Conservation (phyloP, 2,113 vertebrate species). For the Coturnix japonica region DNA sequence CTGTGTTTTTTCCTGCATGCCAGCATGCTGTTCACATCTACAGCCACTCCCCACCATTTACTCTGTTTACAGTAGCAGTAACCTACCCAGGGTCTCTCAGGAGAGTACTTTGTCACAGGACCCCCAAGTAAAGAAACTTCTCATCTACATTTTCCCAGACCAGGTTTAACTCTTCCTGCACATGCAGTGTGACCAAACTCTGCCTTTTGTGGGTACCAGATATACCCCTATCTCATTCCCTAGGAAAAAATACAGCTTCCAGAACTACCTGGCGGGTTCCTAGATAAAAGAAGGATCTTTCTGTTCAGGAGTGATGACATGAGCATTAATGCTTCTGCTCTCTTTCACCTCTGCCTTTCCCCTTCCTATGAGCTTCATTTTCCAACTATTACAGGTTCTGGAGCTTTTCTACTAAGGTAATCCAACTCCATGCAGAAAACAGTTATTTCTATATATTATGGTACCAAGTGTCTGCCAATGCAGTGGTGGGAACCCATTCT, state of each 20-base stretch:
- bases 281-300: neutral
- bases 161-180: neutral
- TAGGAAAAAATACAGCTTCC: neutral
- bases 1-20: neutral
- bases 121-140: fast-evolving
- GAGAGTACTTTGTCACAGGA: too few species aligned
- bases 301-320: neutral
- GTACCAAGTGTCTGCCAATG: neutral
- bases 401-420: neutral
- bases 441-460: neutral
- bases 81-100: neutral
- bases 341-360: neutral
- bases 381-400: neutral
- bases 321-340: neutral
- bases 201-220: neutral
- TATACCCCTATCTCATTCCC: neutral
- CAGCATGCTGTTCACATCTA: neutral
- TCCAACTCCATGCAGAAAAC: neutral
- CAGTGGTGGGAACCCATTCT: neutral
- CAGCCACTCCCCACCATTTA: neutral
- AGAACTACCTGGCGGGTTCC: neutral
- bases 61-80: neutral
- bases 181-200: neutral
- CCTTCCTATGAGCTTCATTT: neutral
- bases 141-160: neutral